These are phyloP conservation scores for Hyperoplus lanceolatus DNA, from an alignment of 2,797 vertebrate species.

Conservation along the genomic window DNA sequence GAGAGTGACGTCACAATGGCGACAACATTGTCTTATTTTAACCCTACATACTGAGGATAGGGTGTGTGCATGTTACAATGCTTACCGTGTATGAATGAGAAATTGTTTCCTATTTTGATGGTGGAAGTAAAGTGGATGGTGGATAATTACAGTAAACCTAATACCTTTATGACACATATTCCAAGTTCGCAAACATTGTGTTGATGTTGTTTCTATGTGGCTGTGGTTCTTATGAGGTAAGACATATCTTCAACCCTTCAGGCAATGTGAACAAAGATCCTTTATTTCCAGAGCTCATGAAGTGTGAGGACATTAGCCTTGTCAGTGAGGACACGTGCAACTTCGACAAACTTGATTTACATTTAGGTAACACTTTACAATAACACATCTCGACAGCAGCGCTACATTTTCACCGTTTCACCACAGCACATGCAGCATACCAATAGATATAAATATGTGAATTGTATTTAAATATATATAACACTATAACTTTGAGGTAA, in stretches of 20 bases:
- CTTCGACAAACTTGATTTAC: conserved; percentile 58
- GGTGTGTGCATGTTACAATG: background rate
- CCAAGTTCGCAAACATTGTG: background rate
- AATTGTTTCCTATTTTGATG: background rate
- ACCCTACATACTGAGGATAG: background rate
- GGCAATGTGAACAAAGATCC: conserved; percentile 46
- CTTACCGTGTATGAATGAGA: no score
- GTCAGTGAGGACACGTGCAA: conserved; percentile 41
- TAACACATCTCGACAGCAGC: background rate
- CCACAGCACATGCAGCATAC: background rate
- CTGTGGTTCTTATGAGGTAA: conserved; percentile 14
- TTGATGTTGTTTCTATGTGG: background rate
- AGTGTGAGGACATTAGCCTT: conserved; percentile 19
- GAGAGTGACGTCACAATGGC: background rate
- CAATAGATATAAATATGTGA: background rate
- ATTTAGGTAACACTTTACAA: conserved; percentile 1
- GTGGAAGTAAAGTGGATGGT: background rate
- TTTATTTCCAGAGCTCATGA: conserved; percentile 41
- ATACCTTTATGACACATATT: background rate
- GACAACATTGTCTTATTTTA: background rate
- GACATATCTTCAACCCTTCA: conserved; percentile 27
- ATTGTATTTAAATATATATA: background rate
- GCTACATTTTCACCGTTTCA: conserved; percentile 8
- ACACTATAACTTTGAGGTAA: background rate
- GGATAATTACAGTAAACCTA: background rate